Evolutionary conservation across 37 sponge, comb jelly and placozoan genomes (phyloP).

Genomic region (Theonella swinhoei): DNA sequence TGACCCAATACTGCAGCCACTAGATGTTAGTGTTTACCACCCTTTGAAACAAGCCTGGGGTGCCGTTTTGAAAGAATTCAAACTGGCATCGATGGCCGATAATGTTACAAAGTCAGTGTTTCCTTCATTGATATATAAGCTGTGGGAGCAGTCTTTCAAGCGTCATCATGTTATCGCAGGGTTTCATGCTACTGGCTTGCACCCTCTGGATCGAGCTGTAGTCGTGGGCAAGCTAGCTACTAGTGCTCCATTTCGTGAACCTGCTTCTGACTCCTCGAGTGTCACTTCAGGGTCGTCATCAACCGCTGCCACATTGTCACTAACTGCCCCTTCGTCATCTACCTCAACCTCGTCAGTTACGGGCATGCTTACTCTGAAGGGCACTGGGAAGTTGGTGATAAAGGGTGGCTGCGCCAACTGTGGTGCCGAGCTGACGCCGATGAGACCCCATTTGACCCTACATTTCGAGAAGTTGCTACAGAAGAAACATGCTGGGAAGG

Average conservation of each 20-base stretch:
- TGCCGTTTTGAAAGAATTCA: slow-evolving; percentile 29
- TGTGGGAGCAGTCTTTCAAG: slow-evolving; percentile 10
- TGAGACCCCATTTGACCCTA: neutral
- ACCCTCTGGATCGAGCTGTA: neutral
- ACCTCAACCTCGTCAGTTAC: neutral
- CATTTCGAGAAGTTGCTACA: neutral
- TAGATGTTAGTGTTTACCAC: slow-evolving; percentile 64
- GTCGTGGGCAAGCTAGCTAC: neutral
- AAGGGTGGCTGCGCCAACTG: neutral
- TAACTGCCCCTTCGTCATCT: neutral
- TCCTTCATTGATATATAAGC: neutral
- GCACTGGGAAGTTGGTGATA: neutral
- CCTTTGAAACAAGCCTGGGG: slow-evolving; percentile 50
- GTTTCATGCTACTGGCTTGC: neutral
- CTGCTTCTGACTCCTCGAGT: neutral
- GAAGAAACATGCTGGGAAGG: neutral
- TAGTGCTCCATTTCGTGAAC: neutral
- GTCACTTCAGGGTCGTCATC: neutral
- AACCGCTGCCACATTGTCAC: neutral
- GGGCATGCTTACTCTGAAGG: neutral
- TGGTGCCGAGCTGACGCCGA: neutral
- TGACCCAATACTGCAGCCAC: slow-evolving; percentile 50
- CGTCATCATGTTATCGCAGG: slow-evolving; percentile 11
- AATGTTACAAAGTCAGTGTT: slow-evolving; percentile 58
- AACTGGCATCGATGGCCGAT: slow-evolving; percentile 14